phyloP scores from a whole-genome alignment of 2,888 invertebrate species.

The Cosmopolites sordidus region DNA sequence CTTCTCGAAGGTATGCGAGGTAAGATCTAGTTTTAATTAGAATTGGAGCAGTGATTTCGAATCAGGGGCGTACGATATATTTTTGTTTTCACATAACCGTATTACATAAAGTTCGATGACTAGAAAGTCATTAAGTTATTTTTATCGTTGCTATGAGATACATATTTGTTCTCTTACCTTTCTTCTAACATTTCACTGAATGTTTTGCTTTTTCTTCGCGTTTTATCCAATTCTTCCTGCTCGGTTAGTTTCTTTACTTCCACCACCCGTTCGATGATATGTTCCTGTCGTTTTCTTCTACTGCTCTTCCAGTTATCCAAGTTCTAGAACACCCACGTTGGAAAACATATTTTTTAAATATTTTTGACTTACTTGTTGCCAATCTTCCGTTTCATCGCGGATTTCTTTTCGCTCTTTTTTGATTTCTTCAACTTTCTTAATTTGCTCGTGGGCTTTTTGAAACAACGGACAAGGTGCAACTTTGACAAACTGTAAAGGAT shows the following conservation, averaged over 20 bases:
- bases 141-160: too few species aligned
- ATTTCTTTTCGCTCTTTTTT: conserved; percentile 76
- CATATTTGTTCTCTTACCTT: conserved; percentile 51
- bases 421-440: conserved; percentile 79
- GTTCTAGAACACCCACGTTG: conserved; percentile 68
- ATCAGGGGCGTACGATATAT: conserved; percentile 8
- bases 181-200: conserved; percentile 94
- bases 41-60: conserved; percentile 13
- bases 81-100: neutral
- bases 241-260: conserved; percentile 80
- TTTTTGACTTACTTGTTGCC: conserved; percentile 77
- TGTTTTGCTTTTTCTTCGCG: conserved; percentile 79
- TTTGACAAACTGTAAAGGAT: conserved; percentile 85
- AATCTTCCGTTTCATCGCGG: conserved; percentile 82
- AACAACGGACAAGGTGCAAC: conserved; percentile 84
- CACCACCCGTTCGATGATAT: conserved; percentile 84
- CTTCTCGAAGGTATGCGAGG: conserved; percentile 9
- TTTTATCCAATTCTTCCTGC: conserved; percentile 61
- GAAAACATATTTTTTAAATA: too few species aligned
- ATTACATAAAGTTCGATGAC: too few species aligned
- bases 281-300: conserved; percentile 86
- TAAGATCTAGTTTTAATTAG: conserved; percentile 21
- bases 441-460: conserved; percentile 79
- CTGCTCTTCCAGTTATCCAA: conserved; percentile 92
- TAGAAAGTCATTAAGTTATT: too few species aligned